These are phyloP conservation scores for Pleuronectes platessa DNA, from an alignment of 2,113 vertebrate genomes.

Conservation along the genomic window DNA sequence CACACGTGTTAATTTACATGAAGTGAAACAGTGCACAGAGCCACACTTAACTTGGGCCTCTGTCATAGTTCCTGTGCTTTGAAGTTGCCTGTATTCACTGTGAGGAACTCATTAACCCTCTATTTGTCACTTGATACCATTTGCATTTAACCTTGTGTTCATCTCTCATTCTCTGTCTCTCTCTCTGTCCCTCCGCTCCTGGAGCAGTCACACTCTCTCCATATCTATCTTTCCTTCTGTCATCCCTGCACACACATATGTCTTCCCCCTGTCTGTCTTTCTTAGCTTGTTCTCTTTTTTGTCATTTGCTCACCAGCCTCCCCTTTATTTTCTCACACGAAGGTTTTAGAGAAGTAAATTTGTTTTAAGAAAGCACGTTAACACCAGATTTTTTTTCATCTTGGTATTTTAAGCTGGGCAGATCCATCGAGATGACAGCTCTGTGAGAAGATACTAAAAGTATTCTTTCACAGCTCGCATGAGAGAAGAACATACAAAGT, in stretches of 20 bases:
- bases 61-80: not conserved
- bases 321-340: conserved; percentile 32
- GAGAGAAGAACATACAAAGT: too few species aligned
- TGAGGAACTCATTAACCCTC: not conserved
- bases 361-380: conserved; percentile 12
- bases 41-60: not conserved
- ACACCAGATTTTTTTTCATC: conserved; percentile 4
- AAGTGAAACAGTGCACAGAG: conserved; percentile 1
- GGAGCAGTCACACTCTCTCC: conserved; percentile 57
- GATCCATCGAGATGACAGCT: not conserved
- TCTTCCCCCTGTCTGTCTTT: conserved; percentile 66
- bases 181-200: conserved; percentile 10
- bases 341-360: conserved; percentile 10
- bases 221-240: conserved; percentile 72
- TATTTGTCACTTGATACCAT: conserved; percentile 3
- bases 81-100: too few species aligned
- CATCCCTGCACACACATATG: conserved; percentile 68
- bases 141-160: conserved; percentile 4
- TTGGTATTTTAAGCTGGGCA: not conserved
- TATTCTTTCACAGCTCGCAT: not conserved
- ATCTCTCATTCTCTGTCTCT: conserved; percentile 39
- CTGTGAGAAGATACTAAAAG: not conserved
- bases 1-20: not conserved
- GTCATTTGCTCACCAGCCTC: conserved; percentile 68
- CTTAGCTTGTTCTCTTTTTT: conserved; percentile 31